Percentiles rank a stretch among this genome's conserved stretches.
These are phyloP conservation scores for Drosophila ogumai DNA, from an alignment of 1,140 invertebrate species.

Conservation along the genomic window DNA sequence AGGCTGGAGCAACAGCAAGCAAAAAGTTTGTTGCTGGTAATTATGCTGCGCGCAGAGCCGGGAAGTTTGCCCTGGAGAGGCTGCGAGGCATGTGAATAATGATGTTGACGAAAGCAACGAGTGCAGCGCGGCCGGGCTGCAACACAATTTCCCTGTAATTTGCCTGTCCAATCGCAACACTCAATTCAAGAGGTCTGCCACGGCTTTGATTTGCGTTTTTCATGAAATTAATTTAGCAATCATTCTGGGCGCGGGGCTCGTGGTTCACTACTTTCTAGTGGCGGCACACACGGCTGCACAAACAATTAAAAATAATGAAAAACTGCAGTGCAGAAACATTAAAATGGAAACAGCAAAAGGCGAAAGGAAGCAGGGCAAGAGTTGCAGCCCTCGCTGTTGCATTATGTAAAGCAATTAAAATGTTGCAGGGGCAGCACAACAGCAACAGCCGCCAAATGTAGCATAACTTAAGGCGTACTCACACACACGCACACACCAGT, in stretches of 20 bases:
- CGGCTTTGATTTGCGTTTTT: slow-evolving; percentile 8
- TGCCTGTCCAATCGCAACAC: slow-evolving; percentile 22
- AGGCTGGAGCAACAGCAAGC: slow-evolving; percentile 14
- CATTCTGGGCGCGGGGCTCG: background rate
- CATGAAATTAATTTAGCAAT: slow-evolving; percentile 37
- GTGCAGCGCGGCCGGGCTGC: slow-evolving; percentile 5
- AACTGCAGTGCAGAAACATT: slow-evolving; percentile 45
- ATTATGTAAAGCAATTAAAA: slow-evolving; percentile 83
- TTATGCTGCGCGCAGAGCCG: slow-evolving; percentile 66
- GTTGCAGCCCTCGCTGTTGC: slow-evolving; percentile 34
- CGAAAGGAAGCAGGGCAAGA: slow-evolving; percentile 13
- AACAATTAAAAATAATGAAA: slow-evolving; percentile 80
- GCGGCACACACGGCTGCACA: slow-evolving; percentile 42
- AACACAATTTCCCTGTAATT: slow-evolving; percentile 23
- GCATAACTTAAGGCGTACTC: slow-evolving; percentile 60
- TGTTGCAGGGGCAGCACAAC: slow-evolving; percentile 48
- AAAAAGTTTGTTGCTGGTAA: slow-evolving; percentile 66
- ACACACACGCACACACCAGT: slow-evolving; percentile 23
- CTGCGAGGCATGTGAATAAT: slow-evolving; percentile 68
- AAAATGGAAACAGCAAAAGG: slow-evolving; percentile 1
- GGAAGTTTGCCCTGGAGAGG: slow-evolving; percentile 38
- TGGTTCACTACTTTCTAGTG: slow-evolving; percentile 12
- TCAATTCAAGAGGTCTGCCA: slow-evolving; percentile 1
- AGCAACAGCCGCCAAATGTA: slow-evolving; percentile 39
- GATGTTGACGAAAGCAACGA: slow-evolving; percentile 43